These are phyloP conservation scores for Thunnus maccoyii DNA, from an alignment of 2,113 vertebrate species.

Conservation along the genomic window DNA sequence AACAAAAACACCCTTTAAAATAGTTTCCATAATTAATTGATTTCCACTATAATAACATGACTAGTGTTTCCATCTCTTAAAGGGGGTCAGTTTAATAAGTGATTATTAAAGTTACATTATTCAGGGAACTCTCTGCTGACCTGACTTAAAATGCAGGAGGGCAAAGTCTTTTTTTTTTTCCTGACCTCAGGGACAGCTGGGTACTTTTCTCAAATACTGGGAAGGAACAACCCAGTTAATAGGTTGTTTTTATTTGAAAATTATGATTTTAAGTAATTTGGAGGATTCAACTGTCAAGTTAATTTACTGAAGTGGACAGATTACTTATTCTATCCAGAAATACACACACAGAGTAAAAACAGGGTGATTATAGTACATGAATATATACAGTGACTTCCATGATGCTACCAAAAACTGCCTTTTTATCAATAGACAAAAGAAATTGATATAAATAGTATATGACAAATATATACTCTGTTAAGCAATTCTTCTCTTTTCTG, in stretches of 20 bases:
- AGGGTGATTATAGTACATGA: background rate
- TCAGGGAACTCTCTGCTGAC: background rate
- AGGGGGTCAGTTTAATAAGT: background rate
- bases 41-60: too few species aligned
- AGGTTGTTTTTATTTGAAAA: background rate
- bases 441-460: too few species aligned
- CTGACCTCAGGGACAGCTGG: background rate
- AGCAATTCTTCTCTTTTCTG: too few species aligned
- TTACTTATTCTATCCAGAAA: background rate
- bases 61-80: too few species aligned
- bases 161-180: constrained; percentile 4
- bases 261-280: background rate
- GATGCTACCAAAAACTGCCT: background rate
- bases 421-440: background rate
- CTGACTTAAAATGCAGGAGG: constrained; percentile 10
- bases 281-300: background rate
- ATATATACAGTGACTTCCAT: background rate
- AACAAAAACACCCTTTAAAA: too few species aligned
- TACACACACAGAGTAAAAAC: background rate
- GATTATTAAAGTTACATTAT: constrained; percentile 14
- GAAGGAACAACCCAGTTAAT: background rate
- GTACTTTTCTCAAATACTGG: background rate
- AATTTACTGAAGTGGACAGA: background rate
- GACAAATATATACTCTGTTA: too few species aligned
- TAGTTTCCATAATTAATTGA: too few species aligned